These are phyloP conservation scores for Stomatorhinus ivindoensis DNA, from an alignment of 2,113 vertebrate genomes.

Conservation along the genomic window DNA sequence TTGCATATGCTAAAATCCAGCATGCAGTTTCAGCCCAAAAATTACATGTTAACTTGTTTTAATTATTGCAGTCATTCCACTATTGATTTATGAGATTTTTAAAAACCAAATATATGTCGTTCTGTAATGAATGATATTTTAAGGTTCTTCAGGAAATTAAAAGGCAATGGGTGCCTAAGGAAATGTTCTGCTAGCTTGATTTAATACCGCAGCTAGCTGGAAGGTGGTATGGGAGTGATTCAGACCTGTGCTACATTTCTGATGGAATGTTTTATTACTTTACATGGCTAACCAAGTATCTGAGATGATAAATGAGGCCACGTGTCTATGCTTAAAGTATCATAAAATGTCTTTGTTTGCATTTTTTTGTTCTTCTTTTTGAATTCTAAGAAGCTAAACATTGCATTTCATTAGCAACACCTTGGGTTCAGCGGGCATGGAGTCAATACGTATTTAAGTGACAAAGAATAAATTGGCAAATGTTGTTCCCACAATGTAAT, in stretches of 20 bases:
- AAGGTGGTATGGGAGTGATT: slow-evolving; percentile 98
- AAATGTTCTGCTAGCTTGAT: slow-evolving; percentile 99
- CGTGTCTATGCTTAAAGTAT: slow-evolving; percentile 82
- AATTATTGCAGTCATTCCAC: slow-evolving; percentile 99
- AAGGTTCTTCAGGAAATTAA: slow-evolving; percentile 99
- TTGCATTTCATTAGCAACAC: neutral
- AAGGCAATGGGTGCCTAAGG: slow-evolving; percentile 99
- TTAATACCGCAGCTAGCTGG: slow-evolving; percentile 98
- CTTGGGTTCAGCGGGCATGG: neutral
- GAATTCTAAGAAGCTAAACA: slow-evolving; percentile 71
- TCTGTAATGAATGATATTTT: slow-evolving; percentile 99
- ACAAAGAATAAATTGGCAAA: neutral
- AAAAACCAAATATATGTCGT: slow-evolving; percentile 99
- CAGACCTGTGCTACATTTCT: slow-evolving; percentile 98
- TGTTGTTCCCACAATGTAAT: no score
- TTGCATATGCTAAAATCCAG: slow-evolving; percentile 99
- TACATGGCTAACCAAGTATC: slow-evolving; percentile 94
- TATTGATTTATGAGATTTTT: slow-evolving; percentile 99
- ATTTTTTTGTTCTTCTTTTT: slow-evolving; percentile 60
- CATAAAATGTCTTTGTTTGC: slow-evolving; percentile 77
- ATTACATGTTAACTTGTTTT: slow-evolving; percentile 99
- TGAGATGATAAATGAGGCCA: slow-evolving; percentile 95
- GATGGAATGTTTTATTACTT: slow-evolving; percentile 99
- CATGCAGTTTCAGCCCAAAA: slow-evolving; percentile 94
- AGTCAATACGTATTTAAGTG: neutral